Percentiles rank a stretch among this genome's conserved stretches.
phyloP scores from a whole-genome alignment of 2,888 invertebrate genomes.

The Hypomecis punctinalis region DNA sequence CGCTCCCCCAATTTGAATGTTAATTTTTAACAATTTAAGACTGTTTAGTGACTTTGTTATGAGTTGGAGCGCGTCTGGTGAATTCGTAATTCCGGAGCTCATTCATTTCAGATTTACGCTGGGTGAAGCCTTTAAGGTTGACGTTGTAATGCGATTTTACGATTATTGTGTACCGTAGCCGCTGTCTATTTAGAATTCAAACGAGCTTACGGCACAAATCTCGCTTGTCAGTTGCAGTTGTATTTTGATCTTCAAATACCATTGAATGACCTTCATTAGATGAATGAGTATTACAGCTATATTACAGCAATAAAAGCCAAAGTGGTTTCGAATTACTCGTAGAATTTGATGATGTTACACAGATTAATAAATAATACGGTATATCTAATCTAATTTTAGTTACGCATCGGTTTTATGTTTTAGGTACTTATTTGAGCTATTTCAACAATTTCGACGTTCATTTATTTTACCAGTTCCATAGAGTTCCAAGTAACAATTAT shows the following conservation, averaged over 20 bases:
- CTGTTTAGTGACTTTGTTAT: slow-evolving; percentile 75
- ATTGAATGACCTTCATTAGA: slow-evolving; percentile 21
- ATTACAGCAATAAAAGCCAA: slow-evolving; percentile 18
- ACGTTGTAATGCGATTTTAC: slow-evolving; percentile 60
- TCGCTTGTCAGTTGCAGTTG: slow-evolving; percentile 25
- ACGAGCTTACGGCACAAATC: slow-evolving; percentile 37
- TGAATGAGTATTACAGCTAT: slow-evolving; percentile 18
- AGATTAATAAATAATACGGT: background rate
- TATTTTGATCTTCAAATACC: slow-evolving; percentile 27
- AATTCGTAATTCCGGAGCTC: slow-evolving; percentile 60
- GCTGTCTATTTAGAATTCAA: slow-evolving; percentile 52
- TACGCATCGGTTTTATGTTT: background rate
- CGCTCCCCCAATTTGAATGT: slow-evolving; percentile 81
- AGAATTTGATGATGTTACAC: slow-evolving; percentile 32
- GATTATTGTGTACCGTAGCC: slow-evolving; percentile 55
- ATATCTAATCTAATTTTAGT: background rate
- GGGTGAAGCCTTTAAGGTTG: slow-evolving; percentile 56
- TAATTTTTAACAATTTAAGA: slow-evolving; percentile 83
- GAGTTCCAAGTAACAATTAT: too few species aligned
- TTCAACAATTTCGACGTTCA: background rate
- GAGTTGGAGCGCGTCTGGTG: slow-evolving; percentile 65
- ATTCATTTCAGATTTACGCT: slow-evolving; percentile 65
- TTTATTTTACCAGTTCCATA: background rate
- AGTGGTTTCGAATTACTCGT: slow-evolving; percentile 21
- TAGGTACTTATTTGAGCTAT: too few species aligned